Evolutionary conservation across 1,140 invertebrate genomes (phyloP).

Genomic region (Cotesia chilonis): DNA sequence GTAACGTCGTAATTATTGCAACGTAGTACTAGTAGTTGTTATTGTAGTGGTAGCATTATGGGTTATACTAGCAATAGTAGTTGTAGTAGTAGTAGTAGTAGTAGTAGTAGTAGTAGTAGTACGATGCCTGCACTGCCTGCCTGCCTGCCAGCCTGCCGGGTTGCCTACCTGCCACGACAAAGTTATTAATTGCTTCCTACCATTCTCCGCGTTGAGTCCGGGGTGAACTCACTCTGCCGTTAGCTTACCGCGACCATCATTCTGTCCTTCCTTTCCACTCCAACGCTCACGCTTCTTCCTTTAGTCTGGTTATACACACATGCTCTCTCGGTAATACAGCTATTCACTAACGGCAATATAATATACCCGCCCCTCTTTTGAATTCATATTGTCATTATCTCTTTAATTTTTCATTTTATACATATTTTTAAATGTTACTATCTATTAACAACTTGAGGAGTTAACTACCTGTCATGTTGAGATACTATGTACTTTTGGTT

Average conservation of each 20-base stretch:
- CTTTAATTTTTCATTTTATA: no score
- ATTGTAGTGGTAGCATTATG: background rate
- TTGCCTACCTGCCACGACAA: constrained; percentile 55
- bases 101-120: background rate
- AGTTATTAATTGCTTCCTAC: constrained; percentile 65
- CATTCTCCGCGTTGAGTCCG: constrained; percentile 45
- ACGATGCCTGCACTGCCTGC: constrained; percentile 45
- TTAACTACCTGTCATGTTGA: no score
- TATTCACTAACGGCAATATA: background rate
- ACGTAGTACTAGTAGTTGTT: constrained; percentile 44
- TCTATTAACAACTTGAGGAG: no score
- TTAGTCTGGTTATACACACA: constrained; percentile 15
- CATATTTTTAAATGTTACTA: no score
- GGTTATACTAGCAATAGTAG: background rate
- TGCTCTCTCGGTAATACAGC: background rate
- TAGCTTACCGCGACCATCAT: constrained; percentile 18
- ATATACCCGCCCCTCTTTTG: no score
- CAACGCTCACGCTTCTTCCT: constrained; percentile 32
- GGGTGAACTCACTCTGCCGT: constrained; percentile 30
- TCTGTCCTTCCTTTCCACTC: constrained; percentile 28
- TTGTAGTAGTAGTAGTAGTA: no score
- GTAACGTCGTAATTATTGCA: constrained; percentile 63
- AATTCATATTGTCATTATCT: no score
- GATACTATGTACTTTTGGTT: no score
- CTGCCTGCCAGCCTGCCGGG: constrained; percentile 39